These are phyloP conservation scores for Brachionus rotundiformis DNA, from an alignment of 1,140 invertebrate species.

Conservation along the genomic window DNA sequence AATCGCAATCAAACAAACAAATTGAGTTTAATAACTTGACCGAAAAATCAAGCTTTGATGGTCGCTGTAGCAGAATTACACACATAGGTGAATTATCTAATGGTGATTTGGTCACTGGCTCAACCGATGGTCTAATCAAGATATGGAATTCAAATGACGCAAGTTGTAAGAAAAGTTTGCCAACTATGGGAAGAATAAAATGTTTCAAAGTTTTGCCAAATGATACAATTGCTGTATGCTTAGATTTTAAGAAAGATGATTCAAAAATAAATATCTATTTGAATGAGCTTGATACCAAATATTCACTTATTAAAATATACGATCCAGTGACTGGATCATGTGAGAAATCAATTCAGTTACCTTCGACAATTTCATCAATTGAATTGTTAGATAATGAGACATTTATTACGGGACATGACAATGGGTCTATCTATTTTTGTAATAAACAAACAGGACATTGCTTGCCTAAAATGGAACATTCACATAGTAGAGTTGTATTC, in stretches of 20 bases:
- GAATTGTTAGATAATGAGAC: not conserved
- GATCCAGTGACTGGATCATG: not conserved
- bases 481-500: not conserved
- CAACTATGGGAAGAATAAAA: conserved; percentile 29
- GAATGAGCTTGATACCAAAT: not conserved
- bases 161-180: conserved; percentile 67
- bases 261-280: not conserved
- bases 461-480: not conserved
- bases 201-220: not conserved
- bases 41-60: not conserved
- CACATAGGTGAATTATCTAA: conserved; percentile 67
- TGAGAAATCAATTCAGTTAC: not conserved
- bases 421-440: not conserved
- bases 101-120: conserved; percentile 73
- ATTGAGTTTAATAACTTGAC: too few species aligned
- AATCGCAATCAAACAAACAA: not conserved
- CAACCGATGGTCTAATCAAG: conserved; percentile 71
- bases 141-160: conserved; percentile 80
- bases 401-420: not conserved
- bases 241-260: not conserved
- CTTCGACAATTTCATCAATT: not conserved
- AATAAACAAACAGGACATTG: not conserved
- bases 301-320: not conserved
- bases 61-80: not conserved
- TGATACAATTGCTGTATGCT: not conserved